Conservation (phyloP, 2,888 invertebrate species). For the Glyphotaelius pellucidus region DNA sequence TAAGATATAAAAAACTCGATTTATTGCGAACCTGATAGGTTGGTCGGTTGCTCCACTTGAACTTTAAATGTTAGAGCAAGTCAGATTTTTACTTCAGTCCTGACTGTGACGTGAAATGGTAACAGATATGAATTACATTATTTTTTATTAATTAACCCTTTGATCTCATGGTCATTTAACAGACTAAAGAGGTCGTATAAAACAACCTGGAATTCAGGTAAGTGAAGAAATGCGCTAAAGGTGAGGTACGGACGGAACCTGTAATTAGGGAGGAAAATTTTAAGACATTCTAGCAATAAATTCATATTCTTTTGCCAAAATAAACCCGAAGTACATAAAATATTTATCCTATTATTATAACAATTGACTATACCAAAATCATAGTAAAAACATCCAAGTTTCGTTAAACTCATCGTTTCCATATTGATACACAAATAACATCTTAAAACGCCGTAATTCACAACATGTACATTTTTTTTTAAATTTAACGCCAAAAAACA, state of each 20-base stretch:
- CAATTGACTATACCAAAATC: too few species aligned
- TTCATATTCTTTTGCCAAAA: too few species aligned
- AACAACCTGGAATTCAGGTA: not conserved
- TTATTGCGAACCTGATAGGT: not conserved
- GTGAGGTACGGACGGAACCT: not conserved
- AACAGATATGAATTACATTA: not conserved
- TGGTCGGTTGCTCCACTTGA: conserved; percentile 28
- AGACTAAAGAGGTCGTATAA: not conserved
- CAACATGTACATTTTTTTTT: too few species aligned
- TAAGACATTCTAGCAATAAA: too few species aligned
- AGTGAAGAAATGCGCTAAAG: not conserved
- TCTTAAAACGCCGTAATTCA: too few species aligned
- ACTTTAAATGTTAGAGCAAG: conserved; percentile 30
- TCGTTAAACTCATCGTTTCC: too few species aligned
- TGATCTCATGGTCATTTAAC: not conserved
- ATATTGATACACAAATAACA: too few species aligned
- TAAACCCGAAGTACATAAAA: too few species aligned
- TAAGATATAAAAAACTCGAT: not conserved
- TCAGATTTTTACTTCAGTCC: conserved; percentile 4
- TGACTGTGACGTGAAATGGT: not conserved
- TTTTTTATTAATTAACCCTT: not conserved
- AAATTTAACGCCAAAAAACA: too few species aligned
- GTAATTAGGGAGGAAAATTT: too few species aligned
- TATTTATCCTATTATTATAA: too few species aligned
- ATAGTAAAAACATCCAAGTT: too few species aligned